These are phyloP conservation scores for Entomobrya multifasciata DNA, from an alignment of 2,888 invertebrate genomes.

Conservation along the genomic window DNA sequence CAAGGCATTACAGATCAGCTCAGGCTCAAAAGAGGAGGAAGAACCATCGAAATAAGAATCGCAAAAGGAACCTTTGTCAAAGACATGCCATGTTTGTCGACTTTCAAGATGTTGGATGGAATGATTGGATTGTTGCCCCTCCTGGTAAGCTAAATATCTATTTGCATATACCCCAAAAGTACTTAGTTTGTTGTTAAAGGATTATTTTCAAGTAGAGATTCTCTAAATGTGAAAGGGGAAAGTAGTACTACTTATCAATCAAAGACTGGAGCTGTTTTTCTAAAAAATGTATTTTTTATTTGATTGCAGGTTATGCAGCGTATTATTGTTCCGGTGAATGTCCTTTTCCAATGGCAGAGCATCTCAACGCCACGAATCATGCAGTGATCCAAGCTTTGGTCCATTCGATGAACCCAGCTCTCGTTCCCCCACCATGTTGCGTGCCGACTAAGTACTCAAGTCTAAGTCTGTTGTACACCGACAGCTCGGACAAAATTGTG, in stretches of 20 bases:
- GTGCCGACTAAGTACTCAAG: constrained; percentile 96
- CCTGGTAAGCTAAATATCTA: constrained; percentile 82
- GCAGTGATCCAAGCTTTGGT: constrained; percentile 98
- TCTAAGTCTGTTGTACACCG: constrained; percentile 97
- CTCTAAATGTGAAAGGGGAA: no score
- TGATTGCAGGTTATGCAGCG: constrained; percentile 90
- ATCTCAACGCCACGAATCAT: constrained; percentile 98
- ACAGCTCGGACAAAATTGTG: constrained; percentile 96
- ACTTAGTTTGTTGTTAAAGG: no score
- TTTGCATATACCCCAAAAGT: no score
- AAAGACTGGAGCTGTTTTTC: no score
- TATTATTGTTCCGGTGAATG: constrained; percentile 98
- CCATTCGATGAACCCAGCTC: constrained; percentile 94
- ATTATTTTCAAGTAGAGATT: no score
- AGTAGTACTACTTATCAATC: no score
- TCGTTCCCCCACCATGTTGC: constrained; percentile 98
- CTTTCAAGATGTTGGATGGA: constrained; percentile 98
- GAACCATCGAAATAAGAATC: constrained; percentile 79
- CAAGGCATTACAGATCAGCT: constrained; percentile 83
- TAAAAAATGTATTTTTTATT: neutral
- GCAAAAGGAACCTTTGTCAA: constrained; percentile 88
- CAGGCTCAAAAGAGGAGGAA: constrained; percentile 81
- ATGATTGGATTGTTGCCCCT: constrained; percentile 99
- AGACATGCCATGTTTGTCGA: constrained; percentile 95
- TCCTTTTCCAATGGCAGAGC: constrained; percentile 95